A percentile compares a stretch with the other conserved stretches of the same genome.
Evolutionary conservation across 2,888 invertebrate species (phyloP).

Genomic region (Blastobasis adustella): DNA sequence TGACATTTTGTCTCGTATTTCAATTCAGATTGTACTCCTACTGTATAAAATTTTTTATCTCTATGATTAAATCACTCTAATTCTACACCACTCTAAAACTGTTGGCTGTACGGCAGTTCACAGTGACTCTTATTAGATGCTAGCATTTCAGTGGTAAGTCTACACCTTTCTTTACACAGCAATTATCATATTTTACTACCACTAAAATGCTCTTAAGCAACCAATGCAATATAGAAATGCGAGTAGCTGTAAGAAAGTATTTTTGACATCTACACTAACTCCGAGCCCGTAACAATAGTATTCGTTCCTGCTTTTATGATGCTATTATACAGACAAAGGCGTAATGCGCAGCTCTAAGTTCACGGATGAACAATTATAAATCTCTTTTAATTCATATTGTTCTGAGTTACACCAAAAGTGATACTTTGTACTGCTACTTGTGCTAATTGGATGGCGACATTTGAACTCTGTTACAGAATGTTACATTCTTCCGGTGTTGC

Average conservation of each 20-base stretch:
- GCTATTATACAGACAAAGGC: too few relatives aligned
- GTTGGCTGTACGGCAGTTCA: not conserved
- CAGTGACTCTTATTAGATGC: too few relatives aligned
- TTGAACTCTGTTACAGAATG: too few relatives aligned
- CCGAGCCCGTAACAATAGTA: not conserved
- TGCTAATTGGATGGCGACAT: not conserved
- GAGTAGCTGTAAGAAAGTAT: not conserved
- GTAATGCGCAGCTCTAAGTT: not conserved
- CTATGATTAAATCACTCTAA: not conserved
- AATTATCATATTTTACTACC: not conserved
- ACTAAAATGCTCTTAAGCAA: not conserved
- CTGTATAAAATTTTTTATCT: too few relatives aligned
- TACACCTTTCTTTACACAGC: not conserved
- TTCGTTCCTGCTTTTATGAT: not conserved
- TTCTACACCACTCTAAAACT: not conserved
- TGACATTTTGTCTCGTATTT: too few relatives aligned
- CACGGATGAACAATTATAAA: not conserved
- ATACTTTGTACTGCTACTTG: not conserved
- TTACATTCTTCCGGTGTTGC: too few relatives aligned
- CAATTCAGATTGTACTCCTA: too few relatives aligned
- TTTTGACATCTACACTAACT: not conserved
- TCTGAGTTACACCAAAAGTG: constrained; percentile 1
- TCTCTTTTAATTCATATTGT: not conserved
- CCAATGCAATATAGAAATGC: not conserved
- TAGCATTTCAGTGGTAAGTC: too few relatives aligned